Evolutionary conservation across 92 coral and sea anemone genomes (phyloP), one percentile per base, ranked within the genome.

Genomic region (Palythoa heliodiscus): DNA sequence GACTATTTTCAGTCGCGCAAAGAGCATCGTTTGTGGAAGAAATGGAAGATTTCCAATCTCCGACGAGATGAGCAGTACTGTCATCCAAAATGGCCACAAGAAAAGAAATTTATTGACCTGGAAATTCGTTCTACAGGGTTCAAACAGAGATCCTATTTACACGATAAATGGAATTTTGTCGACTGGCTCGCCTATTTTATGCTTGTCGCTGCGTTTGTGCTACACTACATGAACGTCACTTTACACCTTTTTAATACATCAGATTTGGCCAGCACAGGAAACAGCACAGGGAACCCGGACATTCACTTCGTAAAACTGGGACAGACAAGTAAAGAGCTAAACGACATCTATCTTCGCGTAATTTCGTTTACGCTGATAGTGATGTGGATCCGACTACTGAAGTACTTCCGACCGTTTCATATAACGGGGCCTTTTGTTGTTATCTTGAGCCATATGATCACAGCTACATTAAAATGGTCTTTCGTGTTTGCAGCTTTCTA

Each of bases 81-180:
- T 39, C 97, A 93, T 40, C 97, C 97, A 15, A 88, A 90, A 22
- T 92, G 92, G 92, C 95, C 93, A 0, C 95, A 93, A 77, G 97
- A 93, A 61, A 83, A 67, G 83, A 78, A 86, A 53, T 89, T 89
- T 60, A 89, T 89, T 11, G 97, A 93, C 17, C 91, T 88, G 52
- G 93, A 87, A 55, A 63, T 93, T 53, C 71, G 82, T 9, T 63
- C 72, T 19, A 82, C 91, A 8, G 88, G 83, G 73, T 86, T 88
- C 43, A 89, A 89, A 75, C 78, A 88, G 78, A 83, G 89, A 60
- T 77, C 75, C 71, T 89, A 92, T 71, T 93, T 93, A 71, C 87
- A 91, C 70, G 97, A 93, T 81, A 87, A 85, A 60, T 93, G 95
- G 97, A 93, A 93, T 70, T 91, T 87, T 43, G 82, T 93, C 16